These are phyloP conservation scores for Drosophila melanosoma DNA, from an alignment of 2,888 invertebrate species.

Conservation along the genomic window DNA sequence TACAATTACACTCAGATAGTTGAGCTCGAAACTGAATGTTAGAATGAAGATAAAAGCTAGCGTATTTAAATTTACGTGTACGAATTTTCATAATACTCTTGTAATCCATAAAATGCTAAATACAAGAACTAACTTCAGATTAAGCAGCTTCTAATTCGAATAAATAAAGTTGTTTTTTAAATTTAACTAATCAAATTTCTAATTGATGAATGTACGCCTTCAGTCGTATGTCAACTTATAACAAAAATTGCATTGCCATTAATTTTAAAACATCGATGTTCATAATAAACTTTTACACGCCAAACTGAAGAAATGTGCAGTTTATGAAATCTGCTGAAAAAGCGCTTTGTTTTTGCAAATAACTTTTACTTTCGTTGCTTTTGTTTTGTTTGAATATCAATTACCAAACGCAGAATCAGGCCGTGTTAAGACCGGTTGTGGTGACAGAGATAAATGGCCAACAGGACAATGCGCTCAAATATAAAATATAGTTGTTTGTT, in stretches of 20 bases:
- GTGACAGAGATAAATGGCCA: conserved; percentile 34
- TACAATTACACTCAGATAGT: neutral
- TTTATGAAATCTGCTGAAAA: conserved; percentile 10
- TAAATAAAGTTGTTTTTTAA: no score
- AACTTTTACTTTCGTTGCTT: conserved; percentile 37
- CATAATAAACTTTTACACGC: conserved; percentile 60
- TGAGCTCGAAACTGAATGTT: neutral
- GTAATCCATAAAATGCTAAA: no score
- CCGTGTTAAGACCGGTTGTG: conserved; percentile 35
- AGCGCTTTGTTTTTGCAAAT: conserved; percentile 22
- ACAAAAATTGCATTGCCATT: conserved; percentile 5
- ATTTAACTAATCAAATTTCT: no score
- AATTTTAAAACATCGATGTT: conserved; percentile 38
- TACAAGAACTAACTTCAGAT: no score
- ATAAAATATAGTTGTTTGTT: conserved; percentile 12
- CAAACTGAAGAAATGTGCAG: conserved; percentile 9
- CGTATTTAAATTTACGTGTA: neutral
- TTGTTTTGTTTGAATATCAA: conserved; percentile 67
- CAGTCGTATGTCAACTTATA: no score
- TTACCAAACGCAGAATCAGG: conserved; percentile 59
- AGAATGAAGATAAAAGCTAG: neutral
- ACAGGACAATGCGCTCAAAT: conserved; percentile 17
- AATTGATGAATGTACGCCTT: no score
- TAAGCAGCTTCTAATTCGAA: no score
- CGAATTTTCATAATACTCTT: neutral